Evolutionary conservation across 2,113 vertebrate species (phyloP).

Genomic region (Conger conger): DNA sequence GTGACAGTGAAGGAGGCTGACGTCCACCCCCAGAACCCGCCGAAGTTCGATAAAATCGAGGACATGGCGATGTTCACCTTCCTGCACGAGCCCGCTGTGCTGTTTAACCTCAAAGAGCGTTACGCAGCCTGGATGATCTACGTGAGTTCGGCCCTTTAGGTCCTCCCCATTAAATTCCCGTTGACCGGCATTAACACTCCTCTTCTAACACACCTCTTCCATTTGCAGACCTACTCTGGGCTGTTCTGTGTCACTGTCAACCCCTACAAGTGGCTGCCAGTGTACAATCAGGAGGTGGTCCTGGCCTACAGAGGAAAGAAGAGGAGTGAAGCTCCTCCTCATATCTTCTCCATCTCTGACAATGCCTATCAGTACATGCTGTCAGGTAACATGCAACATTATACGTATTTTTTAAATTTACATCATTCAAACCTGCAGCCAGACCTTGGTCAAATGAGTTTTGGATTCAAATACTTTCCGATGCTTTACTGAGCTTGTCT

Average conservation of each 20-base stretch:
- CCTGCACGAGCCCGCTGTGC: conserved; percentile 74
- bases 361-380: conserved; percentile 82
- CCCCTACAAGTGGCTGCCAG: conserved; percentile 75
- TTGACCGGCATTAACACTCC: neutral
- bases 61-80: conserved; percentile 84
- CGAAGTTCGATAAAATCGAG: conserved; percentile 87
- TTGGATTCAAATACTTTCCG: too few relatives aligned
- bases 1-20: conserved; percentile 69
- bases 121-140: conserved; percentile 81
- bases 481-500: too few relatives aligned
- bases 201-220: neutral
- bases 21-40: conserved; percentile 80
- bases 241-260: conserved; percentile 76
- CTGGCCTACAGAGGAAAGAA: conserved; percentile 75
- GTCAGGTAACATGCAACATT: conserved; percentile 57
- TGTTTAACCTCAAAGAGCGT: conserved; percentile 80
- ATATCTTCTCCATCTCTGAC: too few relatives aligned
- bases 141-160: conserved; percentile 52
- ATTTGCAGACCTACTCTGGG: conserved; percentile 72
- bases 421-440: neutral
- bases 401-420: neutral
- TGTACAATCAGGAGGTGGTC: conserved; percentile 70
- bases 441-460: too few relatives aligned
- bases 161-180: neutral
- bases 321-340: conserved; percentile 76